phyloP scores from a whole-genome alignment of 64 coral and sea anemone genomes.

The Hydrozoanthus tunicans region DNA sequence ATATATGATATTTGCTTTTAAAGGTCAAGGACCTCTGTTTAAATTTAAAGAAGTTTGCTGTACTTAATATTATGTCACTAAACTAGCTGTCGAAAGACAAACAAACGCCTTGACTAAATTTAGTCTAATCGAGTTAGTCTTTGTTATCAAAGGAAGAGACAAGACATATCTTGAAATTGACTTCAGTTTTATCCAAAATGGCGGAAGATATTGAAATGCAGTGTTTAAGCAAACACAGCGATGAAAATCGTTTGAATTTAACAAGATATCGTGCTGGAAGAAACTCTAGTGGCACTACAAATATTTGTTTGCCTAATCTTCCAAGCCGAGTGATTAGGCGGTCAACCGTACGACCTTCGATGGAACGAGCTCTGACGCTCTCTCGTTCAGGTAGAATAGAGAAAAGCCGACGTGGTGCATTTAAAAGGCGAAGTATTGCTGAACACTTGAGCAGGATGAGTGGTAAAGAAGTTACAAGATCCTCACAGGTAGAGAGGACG shows the following conservation, averaged over 20 bases:
- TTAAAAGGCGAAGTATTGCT: conserved; percentile 27
- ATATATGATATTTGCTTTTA: no score
- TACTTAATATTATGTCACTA: no score
- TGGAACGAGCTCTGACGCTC: conserved; percentile 34
- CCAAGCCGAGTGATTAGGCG: conserved; percentile 28
- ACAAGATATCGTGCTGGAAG: neutral
- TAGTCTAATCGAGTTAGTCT: no score
- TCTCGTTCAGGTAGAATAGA: conserved; percentile 9
- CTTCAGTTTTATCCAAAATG: conserved; percentile 27
- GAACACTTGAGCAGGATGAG: neutral
- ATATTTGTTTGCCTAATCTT: conserved; percentile 19
- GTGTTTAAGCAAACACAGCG: neutral
- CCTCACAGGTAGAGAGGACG: neutral
- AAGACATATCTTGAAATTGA: no score
- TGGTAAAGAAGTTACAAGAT: neutral
- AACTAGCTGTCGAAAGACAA: no score
- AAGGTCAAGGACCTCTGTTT: no score
- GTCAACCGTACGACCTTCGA: conserved; percentile 54
- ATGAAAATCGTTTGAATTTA: neutral
- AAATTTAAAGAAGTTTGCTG: no score
- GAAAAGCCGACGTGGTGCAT: conserved; percentile 37
- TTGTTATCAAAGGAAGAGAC: no score
- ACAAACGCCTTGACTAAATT: no score
- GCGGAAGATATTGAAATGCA: conserved; percentile 51
- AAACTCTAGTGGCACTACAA: neutral